Base-by-base conservation (phyloP, 2,888 invertebrate species). In the Caprella mutica region DNA sequence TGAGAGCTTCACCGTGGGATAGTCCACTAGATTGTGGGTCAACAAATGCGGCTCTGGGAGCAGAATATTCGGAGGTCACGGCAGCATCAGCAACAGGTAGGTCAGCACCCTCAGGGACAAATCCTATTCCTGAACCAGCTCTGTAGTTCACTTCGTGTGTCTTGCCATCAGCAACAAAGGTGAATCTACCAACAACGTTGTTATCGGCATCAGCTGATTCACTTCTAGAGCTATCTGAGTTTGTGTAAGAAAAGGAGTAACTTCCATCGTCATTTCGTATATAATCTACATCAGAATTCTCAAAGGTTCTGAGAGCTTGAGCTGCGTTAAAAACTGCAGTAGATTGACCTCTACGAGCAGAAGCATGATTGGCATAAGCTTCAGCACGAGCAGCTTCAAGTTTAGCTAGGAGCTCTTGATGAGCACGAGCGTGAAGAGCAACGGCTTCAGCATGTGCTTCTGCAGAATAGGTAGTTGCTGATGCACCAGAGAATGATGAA, bases 141-240 rank as follows among this genome's bases (percentile, higher is more conserved):
- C 26, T 50, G 43, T 64, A 65, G 8, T 58, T 40, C 26, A 64
- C 58, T 3, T 33, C 21, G 6, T 55, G 35, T 19, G 39, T 55
- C 21, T 55, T 35, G 0, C 66, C 67, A 30, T 66, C 66, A 24
- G 67, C 56, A 23, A 55, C 55, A 51, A 66, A 68, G 14, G 66
- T 59, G 58, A 65, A 66, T 26, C 33, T 44, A 26, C 66, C 66
- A 5, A n/a, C 39, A 2, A 66, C 65, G 35, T 59, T 55, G 23
- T 58, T 59, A 12, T 42, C 33, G 6, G 65, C 55, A 39, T 66
- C 65, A 9, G 59, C 61, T n/a, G 55, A 46, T 46, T 67, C 66
- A 35, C 50, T 14, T 5, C 66, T 54, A 9, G 63, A 59, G 14
- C 66, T 66, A 35, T 51, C 52, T 35, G 54, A 27, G 17, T 59